Evolutionary conservation across 2,797 vertebrate genomes (phyloP), one percentile per base, ranked within the genome.

Genomic region (Tauraco hartlaubi): DNA sequence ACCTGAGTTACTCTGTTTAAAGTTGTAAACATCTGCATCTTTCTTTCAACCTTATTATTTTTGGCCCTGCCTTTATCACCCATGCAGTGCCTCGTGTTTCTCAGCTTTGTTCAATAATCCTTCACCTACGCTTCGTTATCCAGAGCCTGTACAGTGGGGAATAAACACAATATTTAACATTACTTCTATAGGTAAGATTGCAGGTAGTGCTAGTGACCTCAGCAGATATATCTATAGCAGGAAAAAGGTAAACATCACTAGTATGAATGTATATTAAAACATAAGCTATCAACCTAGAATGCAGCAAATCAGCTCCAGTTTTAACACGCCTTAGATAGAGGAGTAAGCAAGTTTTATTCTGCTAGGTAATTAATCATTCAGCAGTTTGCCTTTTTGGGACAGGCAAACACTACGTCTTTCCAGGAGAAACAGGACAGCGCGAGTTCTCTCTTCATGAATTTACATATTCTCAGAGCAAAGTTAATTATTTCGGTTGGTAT

Each of bases 311-410:
- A 59, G 29, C 7, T 52, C 10, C 26, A 55, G 51, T 68, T 88
- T 56, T n/a, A 59, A 44, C 5, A 21, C 0, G 0, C 23, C 43
- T 37, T 31, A 49, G 58, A 33, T 33, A 51, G 0, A 26, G 0
- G 6, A 62, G 22, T 49, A 48, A 79, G 26, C 29, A 33, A 54
- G 48, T 35, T 95, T 85, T 68, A 51, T 37, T 71, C 46, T 71
- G 12, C 12, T 1, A 3, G 59, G 22, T 73, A 63, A 80, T 46
- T 49, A 79, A 71, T 76, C 64, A 62, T 75, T 84, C 58, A 75
- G 49, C 33, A 63, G 15, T 90, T 93, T 73, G 43, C 20, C 22
- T 81, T 86, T 83, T 56, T 79, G 68, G 56, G 63, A 58, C 52
- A 71, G 11, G 63, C 61, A 67, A 92, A 82, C 29, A 26, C 35